phyloP scores from a whole-genome alignment of 2,113 vertebrate genomes.

The Petromus typicus region DNA sequence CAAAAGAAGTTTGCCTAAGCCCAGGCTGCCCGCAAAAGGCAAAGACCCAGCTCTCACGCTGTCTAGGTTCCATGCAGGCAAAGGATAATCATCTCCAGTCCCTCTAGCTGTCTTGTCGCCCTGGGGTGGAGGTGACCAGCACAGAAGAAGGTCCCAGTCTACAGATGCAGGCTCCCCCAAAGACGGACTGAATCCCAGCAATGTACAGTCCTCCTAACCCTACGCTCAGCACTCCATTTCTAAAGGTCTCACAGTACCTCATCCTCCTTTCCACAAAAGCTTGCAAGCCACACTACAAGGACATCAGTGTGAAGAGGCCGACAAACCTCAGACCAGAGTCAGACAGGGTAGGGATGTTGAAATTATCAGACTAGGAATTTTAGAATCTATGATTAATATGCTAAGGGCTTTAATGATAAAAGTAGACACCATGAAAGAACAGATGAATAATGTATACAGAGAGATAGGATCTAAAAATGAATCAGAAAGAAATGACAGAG shows the following conservation, averaged over 20 bases:
- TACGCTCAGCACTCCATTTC: neutral
- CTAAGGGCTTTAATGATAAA: neutral
- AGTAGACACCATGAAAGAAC: neutral
- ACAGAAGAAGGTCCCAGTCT: neutral
- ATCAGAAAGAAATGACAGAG: neutral
- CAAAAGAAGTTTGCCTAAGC: neutral
- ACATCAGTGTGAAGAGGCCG: neutral
- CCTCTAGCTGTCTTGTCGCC: neutral
- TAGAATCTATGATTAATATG: neutral
- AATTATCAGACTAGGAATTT: neutral
- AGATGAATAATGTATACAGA: slow-evolving; percentile 1
- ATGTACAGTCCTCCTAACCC: no score
- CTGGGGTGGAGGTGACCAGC: no score
- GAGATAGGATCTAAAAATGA: neutral
- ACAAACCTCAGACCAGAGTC: neutral
- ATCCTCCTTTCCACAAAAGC: neutral
- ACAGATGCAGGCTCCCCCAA: neutral
- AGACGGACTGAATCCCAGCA: neutral
- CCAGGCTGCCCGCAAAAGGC: neutral
- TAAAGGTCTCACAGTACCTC: neutral
- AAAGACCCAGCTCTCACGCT: neutral
- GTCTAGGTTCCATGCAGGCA: neutral
- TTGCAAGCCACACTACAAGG: neutral
- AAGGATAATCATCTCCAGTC: neutral
- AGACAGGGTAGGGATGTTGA: neutral